Evolutionary conservation across 2,888 invertebrate species (phyloP), one percentile per base, ranked within the genome.

Genomic region (Apeira syringaria): DNA sequence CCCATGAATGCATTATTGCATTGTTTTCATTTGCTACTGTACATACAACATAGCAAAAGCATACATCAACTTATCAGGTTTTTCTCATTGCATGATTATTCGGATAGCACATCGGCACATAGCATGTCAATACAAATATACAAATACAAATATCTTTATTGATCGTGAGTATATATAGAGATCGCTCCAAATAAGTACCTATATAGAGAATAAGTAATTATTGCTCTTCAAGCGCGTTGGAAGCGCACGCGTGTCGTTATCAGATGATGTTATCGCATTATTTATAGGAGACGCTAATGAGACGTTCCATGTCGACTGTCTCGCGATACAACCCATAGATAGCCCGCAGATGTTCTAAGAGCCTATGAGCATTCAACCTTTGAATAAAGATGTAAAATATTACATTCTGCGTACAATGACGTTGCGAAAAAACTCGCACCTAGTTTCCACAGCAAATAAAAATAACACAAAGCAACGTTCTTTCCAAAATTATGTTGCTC

Each of bases 231-330:
- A n/a, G n/a, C n/a, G n/a, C n/a, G n/a, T n/a, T n/a, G n/a, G n/a
- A n/a, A n/a, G n/a, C n/a, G n/a, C n/a, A n/a, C n/a, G n/a, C n/a
- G n/a, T n/a, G n/a, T n/a, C 27, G 56, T 54, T 50, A 61, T 38
- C 48, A 17, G 36, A 30, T 34, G 82, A 84, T 80, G 58, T 59
- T 76, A 83, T 84, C 81, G 50, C 54, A 52, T 79, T 80, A 77
- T 82, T 80, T 82, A 82, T 81, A 75, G 72, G 63, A 69, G 69
- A 70, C 67, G 60, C 72, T 81, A 82, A 83, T 79, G 68, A 83
- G 80, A 75, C 68, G 59, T 71, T 60, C 56, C 60, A 40, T 63
- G 61, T 65, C 60, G 44, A 49, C 53, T 49, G 48, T 56, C 55
- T 44, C 51, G 52, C 65, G 71, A 71, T 74, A 60, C 58, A 61